These are phyloP conservation scores for Pteropus rufus DNA, from an alignment of 2,797 vertebrate genomes.

Conservation along the genomic window DNA sequence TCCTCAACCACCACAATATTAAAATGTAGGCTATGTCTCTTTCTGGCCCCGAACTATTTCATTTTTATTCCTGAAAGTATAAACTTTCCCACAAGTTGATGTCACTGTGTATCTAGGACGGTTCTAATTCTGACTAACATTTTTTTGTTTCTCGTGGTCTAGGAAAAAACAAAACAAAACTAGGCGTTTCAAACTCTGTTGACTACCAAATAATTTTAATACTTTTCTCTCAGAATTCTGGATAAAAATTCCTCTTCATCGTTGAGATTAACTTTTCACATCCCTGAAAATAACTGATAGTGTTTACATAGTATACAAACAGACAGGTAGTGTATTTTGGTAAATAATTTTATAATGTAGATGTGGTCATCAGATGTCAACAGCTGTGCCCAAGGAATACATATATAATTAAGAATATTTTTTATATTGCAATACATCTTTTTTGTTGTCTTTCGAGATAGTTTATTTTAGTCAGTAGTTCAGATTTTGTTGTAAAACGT, in stretches of 20 bases:
- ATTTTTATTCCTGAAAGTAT: background rate
- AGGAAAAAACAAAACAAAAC: background rate
- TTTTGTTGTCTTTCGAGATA: background rate
- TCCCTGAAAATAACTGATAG: background rate
- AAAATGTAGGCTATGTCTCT: background rate
- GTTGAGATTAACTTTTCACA: background rate
- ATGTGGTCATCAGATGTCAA: background rate
- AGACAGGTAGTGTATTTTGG: background rate
- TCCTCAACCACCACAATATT: background rate
- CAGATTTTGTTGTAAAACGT: background rate
- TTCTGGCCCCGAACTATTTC: background rate
- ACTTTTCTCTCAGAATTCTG: background rate
- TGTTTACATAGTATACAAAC: background rate
- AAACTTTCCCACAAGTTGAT: background rate
- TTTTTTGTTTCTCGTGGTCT: background rate
- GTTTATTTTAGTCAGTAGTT: conserved; percentile 4
- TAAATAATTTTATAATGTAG: background rate
- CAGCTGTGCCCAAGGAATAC: background rate
- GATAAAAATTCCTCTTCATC: background rate
- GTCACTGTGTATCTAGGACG: background rate
- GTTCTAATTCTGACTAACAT: background rate
- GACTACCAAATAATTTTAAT: background rate
- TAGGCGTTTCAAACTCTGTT: background rate
- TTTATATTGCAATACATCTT: background rate
- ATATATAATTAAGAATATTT: background rate